Conservation (phyloP, 2,113 vertebrate genomes). For the Tyto alba region DNA sequence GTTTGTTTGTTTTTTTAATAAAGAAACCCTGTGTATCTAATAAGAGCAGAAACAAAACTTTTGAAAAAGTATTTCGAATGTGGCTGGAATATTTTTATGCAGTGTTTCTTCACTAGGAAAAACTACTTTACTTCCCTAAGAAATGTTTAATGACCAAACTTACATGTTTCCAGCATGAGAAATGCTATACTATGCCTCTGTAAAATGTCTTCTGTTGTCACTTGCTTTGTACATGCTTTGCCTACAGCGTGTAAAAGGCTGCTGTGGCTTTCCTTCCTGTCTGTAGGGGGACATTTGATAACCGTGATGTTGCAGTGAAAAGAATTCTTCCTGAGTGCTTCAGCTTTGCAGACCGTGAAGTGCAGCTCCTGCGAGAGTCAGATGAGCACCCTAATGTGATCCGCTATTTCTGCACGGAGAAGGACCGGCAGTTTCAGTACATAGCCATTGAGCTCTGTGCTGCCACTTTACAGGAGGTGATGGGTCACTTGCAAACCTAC, state of each 20-base stretch:
- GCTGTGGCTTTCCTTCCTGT: background rate
- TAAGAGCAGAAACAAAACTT: background rate
- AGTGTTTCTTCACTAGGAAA: background rate
- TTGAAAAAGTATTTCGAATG: background rate
- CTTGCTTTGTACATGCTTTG: fast-evolving
- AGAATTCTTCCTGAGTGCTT: slow-evolving; percentile 97
- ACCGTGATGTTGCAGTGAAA: slow-evolving; percentile 90
- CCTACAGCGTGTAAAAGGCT: background rate
- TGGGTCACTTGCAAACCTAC: background rate
- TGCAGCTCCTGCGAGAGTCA: slow-evolving; percentile 91
- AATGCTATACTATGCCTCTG: background rate
- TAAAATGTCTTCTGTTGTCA: background rate
- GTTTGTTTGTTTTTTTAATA: background rate
- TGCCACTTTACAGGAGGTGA: slow-evolving; percentile 92
- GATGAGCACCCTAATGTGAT: slow-evolving; percentile 97
- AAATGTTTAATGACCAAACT: background rate
- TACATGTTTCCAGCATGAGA: background rate
- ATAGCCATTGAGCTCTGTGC: slow-evolving; percentile 95
- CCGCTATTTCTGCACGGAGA: slow-evolving; percentile 96
- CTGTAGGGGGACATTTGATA: slow-evolving; percentile 91
- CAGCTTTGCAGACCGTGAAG: slow-evolving; percentile 95
- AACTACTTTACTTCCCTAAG: background rate
- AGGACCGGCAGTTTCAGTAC: slow-evolving; percentile 97
- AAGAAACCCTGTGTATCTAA: background rate
- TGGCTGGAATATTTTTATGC: background rate